A percentile compares a stretch with the other conserved stretches of the same genome.
These are phyloP conservation scores for Empis stercorea DNA, from an alignment of 2,888 invertebrate genomes.

Conservation along the genomic window DNA sequence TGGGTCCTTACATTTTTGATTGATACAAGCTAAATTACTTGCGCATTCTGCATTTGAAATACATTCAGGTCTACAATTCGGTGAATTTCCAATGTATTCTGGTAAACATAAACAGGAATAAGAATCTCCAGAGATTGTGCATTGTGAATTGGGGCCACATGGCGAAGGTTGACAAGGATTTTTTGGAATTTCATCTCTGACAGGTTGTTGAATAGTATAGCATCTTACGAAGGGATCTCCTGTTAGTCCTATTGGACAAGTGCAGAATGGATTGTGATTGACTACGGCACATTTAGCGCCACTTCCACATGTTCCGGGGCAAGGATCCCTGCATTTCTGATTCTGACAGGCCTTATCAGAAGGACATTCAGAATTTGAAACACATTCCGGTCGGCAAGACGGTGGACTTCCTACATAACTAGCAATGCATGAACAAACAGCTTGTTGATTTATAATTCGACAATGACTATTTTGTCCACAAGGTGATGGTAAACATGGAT, in stretches of 20 bases:
- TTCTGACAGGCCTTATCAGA: conserved; percentile 45
- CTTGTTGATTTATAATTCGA: conserved; percentile 56
- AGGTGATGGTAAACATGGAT: conserved; percentile 57
- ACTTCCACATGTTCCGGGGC: conserved; percentile 47
- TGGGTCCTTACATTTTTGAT: conserved; percentile 64
- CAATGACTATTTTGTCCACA: conserved; percentile 73
- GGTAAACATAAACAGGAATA: conserved; percentile 56
- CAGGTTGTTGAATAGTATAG: conserved; percentile 30
- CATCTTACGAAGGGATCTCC: conserved; percentile 63
- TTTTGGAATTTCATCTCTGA: conserved; percentile 18
- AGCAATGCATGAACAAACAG: conserved; percentile 55
- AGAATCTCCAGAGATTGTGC: conserved; percentile 47
- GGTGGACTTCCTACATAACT: conserved; percentile 65
- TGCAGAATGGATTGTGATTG: conserved; percentile 45
- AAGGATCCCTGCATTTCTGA: conserved; percentile 47
- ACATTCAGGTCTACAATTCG: conserved; percentile 64
- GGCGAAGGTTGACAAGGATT: conserved; percentile 56
- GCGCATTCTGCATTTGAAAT: conserved; percentile 58
- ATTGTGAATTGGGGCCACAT: conserved; percentile 65
- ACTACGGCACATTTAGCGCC: conserved; percentile 45
- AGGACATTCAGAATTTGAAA: conserved; percentile 46
- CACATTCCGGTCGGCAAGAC: conserved; percentile 56
- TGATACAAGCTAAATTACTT: conserved; percentile 54
- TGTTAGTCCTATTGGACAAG: conserved; percentile 48
- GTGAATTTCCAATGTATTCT: conserved; percentile 63